A percentile compares a stretch with the other conserved stretches of the same genome.
These are phyloP conservation scores for Spea hammondii DNA, from an alignment of 2,797 vertebrate genomes.

Conservation along the genomic window DNA sequence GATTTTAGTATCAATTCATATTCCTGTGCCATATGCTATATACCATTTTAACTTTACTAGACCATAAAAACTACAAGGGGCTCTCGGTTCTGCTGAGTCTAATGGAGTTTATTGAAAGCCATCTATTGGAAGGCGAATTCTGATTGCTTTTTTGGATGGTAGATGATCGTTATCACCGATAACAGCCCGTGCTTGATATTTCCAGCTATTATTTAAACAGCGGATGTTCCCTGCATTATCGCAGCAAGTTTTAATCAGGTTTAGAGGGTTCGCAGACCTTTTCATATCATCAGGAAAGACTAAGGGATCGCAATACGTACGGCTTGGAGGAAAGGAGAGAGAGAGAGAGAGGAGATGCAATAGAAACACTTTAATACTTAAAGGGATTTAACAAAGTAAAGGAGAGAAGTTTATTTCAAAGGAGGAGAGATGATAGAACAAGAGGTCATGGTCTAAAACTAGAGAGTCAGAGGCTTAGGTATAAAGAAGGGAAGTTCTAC, in stretches of 20 bases:
- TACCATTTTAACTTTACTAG: neutral
- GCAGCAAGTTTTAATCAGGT: neutral
- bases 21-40: conserved; percentile 1
- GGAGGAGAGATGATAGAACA: no score
- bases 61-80: neutral
- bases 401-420: no score
- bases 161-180: neutral
- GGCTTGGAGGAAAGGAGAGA: no score
- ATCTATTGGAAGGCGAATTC: neutral
- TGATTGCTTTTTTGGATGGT: neutral
- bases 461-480: no score
- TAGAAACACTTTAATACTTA: no score
- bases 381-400: no score
- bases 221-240: conserved; percentile 15
- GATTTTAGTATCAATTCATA: neutral
- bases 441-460: no score
- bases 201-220: conserved; percentile 1
- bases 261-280: neutral
- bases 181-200: conserved; percentile 4
- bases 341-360: no score
- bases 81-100: neutral
- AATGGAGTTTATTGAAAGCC: conserved; percentile 1
- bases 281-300: neutral
- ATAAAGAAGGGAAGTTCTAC: no score
- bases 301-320: no score